Conservation (phyloP, 2,113 vertebrate species). For the Myrmophylax atrothorax region DNA sequence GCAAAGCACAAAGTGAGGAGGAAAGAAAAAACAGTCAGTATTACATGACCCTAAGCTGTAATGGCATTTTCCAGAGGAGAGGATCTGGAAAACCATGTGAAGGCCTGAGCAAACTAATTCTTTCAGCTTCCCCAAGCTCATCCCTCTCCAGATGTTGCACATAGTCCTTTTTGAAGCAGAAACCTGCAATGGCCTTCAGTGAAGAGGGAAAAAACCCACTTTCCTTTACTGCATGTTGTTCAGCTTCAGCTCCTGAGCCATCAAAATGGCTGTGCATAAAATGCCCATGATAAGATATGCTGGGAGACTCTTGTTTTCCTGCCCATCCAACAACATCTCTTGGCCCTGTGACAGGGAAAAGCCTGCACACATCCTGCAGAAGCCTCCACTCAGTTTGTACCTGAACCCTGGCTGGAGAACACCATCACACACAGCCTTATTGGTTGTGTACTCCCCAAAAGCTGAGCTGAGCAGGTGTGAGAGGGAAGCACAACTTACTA, state of each 20-base stretch:
- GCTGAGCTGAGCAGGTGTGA: background rate
- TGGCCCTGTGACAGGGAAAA: background rate
- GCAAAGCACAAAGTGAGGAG: background rate
- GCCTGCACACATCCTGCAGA: background rate
- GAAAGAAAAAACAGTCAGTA: accelerated
- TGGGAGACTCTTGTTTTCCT: background rate
- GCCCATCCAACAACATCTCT: background rate
- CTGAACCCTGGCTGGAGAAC: background rate
- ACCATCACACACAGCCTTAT: background rate
- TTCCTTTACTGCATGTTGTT: background rate
- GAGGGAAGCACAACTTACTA: constrained; percentile 80
- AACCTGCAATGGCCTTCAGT: background rate
- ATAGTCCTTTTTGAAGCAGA: background rate
- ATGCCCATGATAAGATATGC: background rate
- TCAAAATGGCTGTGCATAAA: background rate
- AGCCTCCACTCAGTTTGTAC: background rate
- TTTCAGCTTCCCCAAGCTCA: background rate
- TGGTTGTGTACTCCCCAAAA: background rate
- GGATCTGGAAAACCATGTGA: background rate
- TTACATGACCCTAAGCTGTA: background rate
- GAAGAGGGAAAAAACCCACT: background rate
- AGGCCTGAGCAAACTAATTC: background rate
- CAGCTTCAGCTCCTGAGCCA: background rate
- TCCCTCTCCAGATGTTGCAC: background rate
- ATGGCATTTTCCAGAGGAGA: background rate